Evolutionary conservation across 2,797 vertebrate genomes (phyloP).

Genomic region (Pogoniulus pusillus): DNA sequence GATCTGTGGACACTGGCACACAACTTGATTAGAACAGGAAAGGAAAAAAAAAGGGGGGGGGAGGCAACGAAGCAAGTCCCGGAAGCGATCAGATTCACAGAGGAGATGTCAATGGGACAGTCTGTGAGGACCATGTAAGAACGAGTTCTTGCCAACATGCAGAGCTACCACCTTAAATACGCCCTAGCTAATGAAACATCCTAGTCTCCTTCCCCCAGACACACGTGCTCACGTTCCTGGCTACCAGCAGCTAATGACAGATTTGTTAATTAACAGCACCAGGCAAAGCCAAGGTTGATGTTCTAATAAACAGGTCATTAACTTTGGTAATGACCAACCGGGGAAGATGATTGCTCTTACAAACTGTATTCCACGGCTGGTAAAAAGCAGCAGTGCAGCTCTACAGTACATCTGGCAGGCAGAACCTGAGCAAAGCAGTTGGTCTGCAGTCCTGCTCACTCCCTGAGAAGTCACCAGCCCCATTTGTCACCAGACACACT

Average conservation of each 20-base stretch:
- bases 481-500: constrained; percentile 45
- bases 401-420: constrained; percentile 65
- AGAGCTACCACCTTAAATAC: constrained; percentile 52
- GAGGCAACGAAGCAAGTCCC: not conserved
- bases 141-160: constrained; percentile 19
- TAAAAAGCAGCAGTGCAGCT: constrained; percentile 66
- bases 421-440: constrained; percentile 40
- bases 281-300: constrained; percentile 82
- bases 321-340: constrained; percentile 82
- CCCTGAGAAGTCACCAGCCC: constrained; percentile 18
- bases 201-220: not conserved
- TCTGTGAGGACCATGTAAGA: not conserved
- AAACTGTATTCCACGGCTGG: constrained; percentile 70
- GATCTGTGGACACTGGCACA: not conserved
- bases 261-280: constrained; percentile 80
- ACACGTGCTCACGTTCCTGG: constrained; percentile 47
- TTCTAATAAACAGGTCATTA: constrained; percentile 83
- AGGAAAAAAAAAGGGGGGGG: not conserved
- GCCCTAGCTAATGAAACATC: constrained; percentile 43
- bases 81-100: not conserved
- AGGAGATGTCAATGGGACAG: not conserved
- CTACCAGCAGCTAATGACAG: constrained; percentile 76
- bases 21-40: constrained; percentile 1
- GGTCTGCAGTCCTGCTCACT: constrained; percentile 19
- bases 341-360: constrained; percentile 78